phyloP scores from a whole-genome alignment of 1,140 invertebrate genomes.

The Andricus grossulariae region DNA sequence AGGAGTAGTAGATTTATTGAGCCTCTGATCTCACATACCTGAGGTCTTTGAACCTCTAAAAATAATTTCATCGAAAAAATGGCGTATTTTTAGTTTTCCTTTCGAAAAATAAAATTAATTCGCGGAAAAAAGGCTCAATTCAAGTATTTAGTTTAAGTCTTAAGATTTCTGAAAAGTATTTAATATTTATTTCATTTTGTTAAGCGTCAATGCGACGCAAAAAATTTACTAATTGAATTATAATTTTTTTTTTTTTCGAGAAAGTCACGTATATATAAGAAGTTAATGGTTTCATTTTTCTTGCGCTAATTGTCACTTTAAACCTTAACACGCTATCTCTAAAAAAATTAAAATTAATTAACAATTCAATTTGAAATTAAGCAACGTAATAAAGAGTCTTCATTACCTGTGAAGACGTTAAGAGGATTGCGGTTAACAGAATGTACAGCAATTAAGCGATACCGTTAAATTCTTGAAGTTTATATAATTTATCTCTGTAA shows the following conservation, averaged over 20 bases:
- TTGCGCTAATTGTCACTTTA: background rate
- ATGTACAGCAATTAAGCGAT: background rate
- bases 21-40: too few species aligned
- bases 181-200: too few species aligned
- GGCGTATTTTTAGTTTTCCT: too few species aligned
- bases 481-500: background rate
- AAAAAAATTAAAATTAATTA: slow-evolving; percentile 14
- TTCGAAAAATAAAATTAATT: too few species aligned
- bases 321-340: background rate
- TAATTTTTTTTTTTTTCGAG: background rate
- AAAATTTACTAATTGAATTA: background rate
- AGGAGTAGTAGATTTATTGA: too few species aligned
- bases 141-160: too few species aligned
- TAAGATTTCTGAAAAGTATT: too few species aligned
- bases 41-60: too few species aligned
- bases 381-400: background rate
- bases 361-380: slow-evolving; percentile 1
- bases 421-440: too few species aligned
- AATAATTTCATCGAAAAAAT: too few species aligned
- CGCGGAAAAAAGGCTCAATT: too few species aligned
- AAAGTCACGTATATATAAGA: slow-evolving; percentile 3
- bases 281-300: background rate
- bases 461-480: background rate
- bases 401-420: background rate
- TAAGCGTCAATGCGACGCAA: background rate